phyloP scores from a whole-genome alignment of 35 echinoderm and acorn worm genomes.

The Patiria miniata region DNA sequence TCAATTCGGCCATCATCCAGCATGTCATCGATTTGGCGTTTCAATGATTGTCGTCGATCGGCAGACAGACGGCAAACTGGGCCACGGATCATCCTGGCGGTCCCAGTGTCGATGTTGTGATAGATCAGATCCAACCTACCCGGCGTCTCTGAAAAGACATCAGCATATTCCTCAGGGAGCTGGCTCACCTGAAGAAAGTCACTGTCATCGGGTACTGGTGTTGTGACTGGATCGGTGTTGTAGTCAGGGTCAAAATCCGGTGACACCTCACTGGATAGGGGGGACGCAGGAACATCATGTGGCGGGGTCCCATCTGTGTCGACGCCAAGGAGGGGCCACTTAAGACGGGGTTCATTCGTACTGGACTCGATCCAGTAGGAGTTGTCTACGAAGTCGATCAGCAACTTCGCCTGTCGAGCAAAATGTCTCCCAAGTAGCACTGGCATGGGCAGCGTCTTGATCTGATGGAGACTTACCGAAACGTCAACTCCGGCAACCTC shows the following conservation, averaged over 20 bases:
- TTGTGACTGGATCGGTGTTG: neutral
- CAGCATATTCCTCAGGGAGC: constrained; percentile 12
- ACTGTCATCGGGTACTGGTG: neutral
- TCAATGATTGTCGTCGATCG: constrained; percentile 23
- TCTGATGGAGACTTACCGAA: neutral
- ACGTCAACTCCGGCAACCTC: constrained; percentile 2
- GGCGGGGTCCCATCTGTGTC: neutral
- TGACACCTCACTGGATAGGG: neutral
- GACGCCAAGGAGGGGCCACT: constrained; percentile 37
- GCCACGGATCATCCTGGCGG: neutral
- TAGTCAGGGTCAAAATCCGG: neutral
- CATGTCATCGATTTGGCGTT: constrained; percentile 37
- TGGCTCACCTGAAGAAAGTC: constrained; percentile 12
- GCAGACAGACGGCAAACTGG: constrained; percentile 25
- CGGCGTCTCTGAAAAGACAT: constrained; percentile 26
- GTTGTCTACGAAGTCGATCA: constrained; percentile 36
- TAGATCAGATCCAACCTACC: constrained; percentile 40
- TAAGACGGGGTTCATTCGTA: neutral
- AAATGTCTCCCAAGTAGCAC: constrained; percentile 40
- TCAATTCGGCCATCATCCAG: no score
- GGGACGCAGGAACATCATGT: neutral
- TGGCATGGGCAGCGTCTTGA: constrained; percentile 23
- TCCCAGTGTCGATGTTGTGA: constrained; percentile 39
- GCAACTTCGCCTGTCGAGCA: constrained; percentile 28
- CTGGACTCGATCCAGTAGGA: constrained; percentile 32